These are phyloP conservation scores for Linnaemya tessellans DNA, from an alignment of 2,888 invertebrate species.

Conservation along the genomic window DNA sequence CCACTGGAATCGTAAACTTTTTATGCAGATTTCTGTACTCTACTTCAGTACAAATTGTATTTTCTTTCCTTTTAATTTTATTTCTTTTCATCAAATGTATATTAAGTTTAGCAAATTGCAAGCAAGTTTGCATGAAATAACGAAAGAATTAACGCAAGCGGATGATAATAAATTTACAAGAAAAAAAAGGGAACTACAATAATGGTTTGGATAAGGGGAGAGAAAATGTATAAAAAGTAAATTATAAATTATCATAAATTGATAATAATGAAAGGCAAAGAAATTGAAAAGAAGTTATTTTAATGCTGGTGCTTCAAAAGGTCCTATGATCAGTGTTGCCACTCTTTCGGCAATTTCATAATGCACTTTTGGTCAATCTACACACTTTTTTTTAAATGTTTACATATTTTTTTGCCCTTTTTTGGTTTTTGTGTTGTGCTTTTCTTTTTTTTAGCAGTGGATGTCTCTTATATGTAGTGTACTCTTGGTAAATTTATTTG, in stretches of 20 bases:
- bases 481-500: no score
- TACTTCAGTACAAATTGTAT: constrained; percentile 36
- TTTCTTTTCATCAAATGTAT: no score
- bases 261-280: constrained; percentile 23
- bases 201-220: neutral
- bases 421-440: no score
- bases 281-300: neutral
- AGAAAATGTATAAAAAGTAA: constrained; percentile 6
- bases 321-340: no score
- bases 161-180: constrained; percentile 10
- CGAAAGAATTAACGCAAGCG: constrained; percentile 37
- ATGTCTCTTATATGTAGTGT: no score
- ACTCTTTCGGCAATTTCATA: no score
- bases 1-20: neutral
- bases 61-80: no score
- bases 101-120: constrained; percentile 22
- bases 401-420: no score
- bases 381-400: no score
- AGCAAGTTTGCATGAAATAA: constrained; percentile 24
- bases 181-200: constrained; percentile 7
- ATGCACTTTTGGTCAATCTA: no score
- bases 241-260: constrained; percentile 22
- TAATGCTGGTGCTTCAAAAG: neutral
- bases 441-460: no score
- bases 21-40: constrained; percentile 26